Percentiles rank a stretch among this genome's conserved stretches.
These are phyloP conservation scores for Psilopsiagon aurifrons DNA, from an alignment of 2,113 vertebrate genomes.

Conservation along the genomic window DNA sequence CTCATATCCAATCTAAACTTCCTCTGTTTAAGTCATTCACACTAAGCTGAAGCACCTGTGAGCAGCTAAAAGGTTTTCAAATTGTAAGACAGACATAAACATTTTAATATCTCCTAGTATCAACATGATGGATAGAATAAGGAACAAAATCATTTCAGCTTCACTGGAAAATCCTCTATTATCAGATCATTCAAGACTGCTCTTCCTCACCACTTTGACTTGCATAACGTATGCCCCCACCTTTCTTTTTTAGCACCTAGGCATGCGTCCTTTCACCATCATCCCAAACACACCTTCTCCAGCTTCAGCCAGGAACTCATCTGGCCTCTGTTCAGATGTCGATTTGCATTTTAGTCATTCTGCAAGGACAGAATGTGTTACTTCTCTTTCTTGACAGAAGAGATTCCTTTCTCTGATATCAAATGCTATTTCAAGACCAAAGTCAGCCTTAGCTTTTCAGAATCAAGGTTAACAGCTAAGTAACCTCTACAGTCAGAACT, in stretches of 20 bases:
- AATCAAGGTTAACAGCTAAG: neutral
- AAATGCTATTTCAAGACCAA: neutral
- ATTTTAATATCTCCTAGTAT: neutral
- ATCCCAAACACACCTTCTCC: neutral
- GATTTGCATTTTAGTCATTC: neutral
- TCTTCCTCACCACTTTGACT: neutral
- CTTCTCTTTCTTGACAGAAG: neutral
- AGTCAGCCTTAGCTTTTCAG: neutral
- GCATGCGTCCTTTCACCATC: rapidly evolving
- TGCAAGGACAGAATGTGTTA: neutral
- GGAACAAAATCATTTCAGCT: neutral
- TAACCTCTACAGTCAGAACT: neutral
- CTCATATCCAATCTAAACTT: too few species aligned
- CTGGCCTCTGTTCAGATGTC: neutral
- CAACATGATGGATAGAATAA: neutral
- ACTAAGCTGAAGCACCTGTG: neutral
- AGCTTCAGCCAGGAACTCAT: neutral
- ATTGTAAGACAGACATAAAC: neutral
- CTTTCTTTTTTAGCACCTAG: neutral
- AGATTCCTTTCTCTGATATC: neutral
- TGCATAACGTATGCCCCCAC: neutral
- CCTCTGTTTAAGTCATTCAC: neutral
- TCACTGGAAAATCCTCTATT: neutral
- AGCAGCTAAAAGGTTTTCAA: neutral
- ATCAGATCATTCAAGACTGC: neutral